Evolutionary conservation across 2,113 vertebrate genomes (phyloP).

Genomic region (Aphyosemion australe): DNA sequence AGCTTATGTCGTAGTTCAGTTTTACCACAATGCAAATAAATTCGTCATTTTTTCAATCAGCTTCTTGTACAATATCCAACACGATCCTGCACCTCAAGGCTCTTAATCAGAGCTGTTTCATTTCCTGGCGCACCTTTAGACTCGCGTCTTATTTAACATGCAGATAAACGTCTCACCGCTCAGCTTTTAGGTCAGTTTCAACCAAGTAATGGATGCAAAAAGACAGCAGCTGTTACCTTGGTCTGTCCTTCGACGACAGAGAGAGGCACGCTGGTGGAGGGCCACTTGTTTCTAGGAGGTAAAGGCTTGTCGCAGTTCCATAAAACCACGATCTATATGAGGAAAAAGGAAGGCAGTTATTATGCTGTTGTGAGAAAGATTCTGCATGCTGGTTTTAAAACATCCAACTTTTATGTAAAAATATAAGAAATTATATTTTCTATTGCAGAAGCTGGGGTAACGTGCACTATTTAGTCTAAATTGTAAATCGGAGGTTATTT

Average conservation of each 20-base stretch:
- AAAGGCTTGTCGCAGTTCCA: conserved; percentile 84
- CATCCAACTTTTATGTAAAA: too few relatives aligned
- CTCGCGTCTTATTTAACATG: neutral
- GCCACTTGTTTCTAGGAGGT: conserved; percentile 81
- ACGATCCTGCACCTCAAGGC: neutral
- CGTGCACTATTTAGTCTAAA: too few relatives aligned
- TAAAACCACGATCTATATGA: conserved; percentile 78
- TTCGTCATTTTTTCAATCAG: too few relatives aligned
- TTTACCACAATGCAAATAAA: too few relatives aligned
- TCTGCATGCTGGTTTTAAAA: neutral
- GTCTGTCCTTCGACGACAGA: conserved; percentile 78
- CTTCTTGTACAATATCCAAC: too few relatives aligned
- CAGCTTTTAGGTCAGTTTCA: conserved; percentile 6
- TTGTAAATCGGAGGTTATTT: too few relatives aligned
- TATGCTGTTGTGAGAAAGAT: neutral
- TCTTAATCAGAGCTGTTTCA: neutral
- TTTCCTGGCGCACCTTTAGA: conserved; percentile 3
- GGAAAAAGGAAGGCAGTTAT: neutral
- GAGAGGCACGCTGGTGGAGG: conserved; percentile 82
- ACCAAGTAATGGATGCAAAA: conserved; percentile 26
- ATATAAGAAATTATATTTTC: too few relatives aligned
- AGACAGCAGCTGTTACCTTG: conserved; percentile 72
- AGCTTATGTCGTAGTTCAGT: too few relatives aligned
- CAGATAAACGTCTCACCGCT: conserved; percentile 4
- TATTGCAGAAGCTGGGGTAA: too few relatives aligned